Evolutionary conservation across 2,888 invertebrate species (phyloP).

Genomic region (Yponomeuta sedellus): DNA sequence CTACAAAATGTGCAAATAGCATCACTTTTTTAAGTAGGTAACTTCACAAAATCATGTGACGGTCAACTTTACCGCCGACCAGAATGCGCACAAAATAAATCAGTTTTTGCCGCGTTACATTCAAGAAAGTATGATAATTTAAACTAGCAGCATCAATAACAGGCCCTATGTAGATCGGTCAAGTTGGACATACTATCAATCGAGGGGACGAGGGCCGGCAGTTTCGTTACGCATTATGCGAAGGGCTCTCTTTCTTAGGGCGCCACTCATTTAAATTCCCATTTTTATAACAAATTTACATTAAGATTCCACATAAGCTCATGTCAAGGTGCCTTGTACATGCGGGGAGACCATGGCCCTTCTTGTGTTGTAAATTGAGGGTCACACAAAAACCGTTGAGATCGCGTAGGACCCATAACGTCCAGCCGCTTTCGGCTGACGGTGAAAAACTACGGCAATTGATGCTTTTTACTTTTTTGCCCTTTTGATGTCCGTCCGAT

Average conservation of each 20-base stretch:
- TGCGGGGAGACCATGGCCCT: slow-evolving; percentile 52
- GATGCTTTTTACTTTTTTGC: slow-evolving; percentile 47
- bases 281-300: slow-evolving; percentile 74
- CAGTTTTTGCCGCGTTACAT: not conserved
- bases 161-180: slow-evolving; percentile 9
- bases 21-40: no score
- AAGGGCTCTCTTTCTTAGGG: slow-evolving; percentile 49
- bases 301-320: slow-evolving; percentile 60
- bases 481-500: slow-evolving; percentile 54
- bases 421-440: slow-evolving; percentile 60
- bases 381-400: slow-evolving; percentile 75
- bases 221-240: slow-evolving; percentile 51
- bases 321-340: slow-evolving; percentile 48
- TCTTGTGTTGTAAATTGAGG: slow-evolving; percentile 72
- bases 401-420: slow-evolving; percentile 62
- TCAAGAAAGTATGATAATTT: slow-evolving; percentile 17
- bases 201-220: slow-evolving; percentile 34
- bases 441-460: slow-evolving; percentile 55
- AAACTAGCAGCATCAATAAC: slow-evolving; percentile 4
- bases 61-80: no score
- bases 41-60: no score
- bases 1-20: no score
- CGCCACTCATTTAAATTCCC: slow-evolving; percentile 73
- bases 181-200: slow-evolving; percentile 39
- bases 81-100: no score